A percentile compares a stretch with the other conserved stretches of the same genome.
phyloP scores from a whole-genome alignment of 2,888 invertebrate genomes.

The Galeruca laticollis region DNA sequence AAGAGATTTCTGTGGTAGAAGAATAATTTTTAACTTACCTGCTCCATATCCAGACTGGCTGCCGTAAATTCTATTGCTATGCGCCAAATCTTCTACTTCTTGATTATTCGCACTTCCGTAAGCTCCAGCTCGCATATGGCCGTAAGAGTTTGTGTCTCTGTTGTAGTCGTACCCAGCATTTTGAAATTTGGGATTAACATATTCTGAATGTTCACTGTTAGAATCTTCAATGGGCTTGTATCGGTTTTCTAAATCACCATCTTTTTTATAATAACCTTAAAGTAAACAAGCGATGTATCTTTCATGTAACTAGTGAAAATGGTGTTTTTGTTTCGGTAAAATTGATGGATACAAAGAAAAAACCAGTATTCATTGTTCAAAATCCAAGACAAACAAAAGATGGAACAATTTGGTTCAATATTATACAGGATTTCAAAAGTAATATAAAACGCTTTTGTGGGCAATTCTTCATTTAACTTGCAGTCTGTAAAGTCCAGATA shows the following conservation, averaged over 20 bases:
- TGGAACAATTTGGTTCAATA: too few species aligned
- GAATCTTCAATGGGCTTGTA: conserved; percentile 60
- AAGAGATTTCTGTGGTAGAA: too few species aligned
- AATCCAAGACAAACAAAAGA: too few species aligned
- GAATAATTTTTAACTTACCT: neutral
- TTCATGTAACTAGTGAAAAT: too few species aligned
- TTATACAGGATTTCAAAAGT: too few species aligned
- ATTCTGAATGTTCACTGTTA: conserved; percentile 63
- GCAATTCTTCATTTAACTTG: too few species aligned
- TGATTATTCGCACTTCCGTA: conserved; percentile 38
- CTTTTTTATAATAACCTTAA: conserved; percentile 62
- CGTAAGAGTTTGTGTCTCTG: conserved; percentile 47
- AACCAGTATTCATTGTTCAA: too few species aligned
- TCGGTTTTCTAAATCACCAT: conserved; percentile 62
- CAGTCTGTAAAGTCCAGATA: too few species aligned
- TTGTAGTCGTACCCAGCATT: conserved; percentile 28
- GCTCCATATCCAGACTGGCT: conserved; percentile 36
- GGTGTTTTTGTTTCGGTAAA: too few species aligned
- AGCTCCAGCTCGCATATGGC: conserved; percentile 47
- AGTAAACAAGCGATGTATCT: neutral
- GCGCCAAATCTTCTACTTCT: conserved; percentile 42
- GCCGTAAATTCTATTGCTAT: conserved; percentile 38
- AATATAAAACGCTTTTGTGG: too few species aligned
- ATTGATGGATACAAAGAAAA: too few species aligned
- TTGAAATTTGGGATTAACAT: conserved; percentile 60